A percentile compares a stretch with the other conserved stretches of the same genome.
Conservation (phyloP, 2,113 vertebrate species). For the Phrynosoma blainvillii region DNA sequence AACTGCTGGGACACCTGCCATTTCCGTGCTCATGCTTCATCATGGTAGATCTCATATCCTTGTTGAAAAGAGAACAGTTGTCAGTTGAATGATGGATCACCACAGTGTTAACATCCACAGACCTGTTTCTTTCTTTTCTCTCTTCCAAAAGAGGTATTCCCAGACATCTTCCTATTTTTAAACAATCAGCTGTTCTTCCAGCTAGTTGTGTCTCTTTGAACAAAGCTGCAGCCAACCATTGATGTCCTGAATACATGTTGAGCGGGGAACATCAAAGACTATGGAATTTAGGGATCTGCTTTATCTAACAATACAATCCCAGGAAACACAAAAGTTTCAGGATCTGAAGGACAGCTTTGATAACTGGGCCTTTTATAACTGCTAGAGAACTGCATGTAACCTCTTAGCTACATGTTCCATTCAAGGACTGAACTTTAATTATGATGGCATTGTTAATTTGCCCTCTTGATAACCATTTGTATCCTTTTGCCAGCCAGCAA, state of each 20-base stretch:
- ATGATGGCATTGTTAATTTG: not conserved
- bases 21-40: conserved; percentile 26
- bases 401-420: not conserved
- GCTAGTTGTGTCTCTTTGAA: conserved; percentile 62
- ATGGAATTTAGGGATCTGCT: not conserved
- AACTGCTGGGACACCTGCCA: conserved; percentile 32
- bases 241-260: conserved; percentile 17
- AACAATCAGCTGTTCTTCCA: conserved; percentile 63
- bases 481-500: not conserved
- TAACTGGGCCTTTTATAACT: not conserved
- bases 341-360: not conserved
- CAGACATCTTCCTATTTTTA: conserved; percentile 66
- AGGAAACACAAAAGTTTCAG: not conserved
- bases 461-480: not conserved
- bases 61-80: conserved; percentile 58
- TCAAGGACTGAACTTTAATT: not conserved
- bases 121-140: conserved; percentile 35
- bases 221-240: conserved; percentile 37
- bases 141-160: conserved; percentile 67
- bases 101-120: conserved; percentile 30
- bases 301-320: conserved; percentile 15
- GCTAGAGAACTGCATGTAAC: not conserved
- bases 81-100: conserved; percentile 57
- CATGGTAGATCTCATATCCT: conserved; percentile 58
- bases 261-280: conserved; percentile 11